Evolutionary conservation across 2,113 vertebrate species (phyloP), one percentile per base, ranked within the genome.

Genomic region (Myotis yumanensis): DNA sequence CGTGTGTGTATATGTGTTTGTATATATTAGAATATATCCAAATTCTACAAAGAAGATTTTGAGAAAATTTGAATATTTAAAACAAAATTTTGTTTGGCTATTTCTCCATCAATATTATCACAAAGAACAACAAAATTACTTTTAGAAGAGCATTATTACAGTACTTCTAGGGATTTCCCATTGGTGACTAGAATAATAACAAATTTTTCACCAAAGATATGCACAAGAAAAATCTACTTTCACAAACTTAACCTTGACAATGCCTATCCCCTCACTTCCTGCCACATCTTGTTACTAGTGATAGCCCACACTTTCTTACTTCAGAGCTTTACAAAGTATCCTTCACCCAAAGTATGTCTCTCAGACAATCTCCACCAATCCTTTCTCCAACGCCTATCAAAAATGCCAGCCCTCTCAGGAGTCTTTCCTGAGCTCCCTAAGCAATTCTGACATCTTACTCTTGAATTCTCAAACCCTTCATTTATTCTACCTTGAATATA

Each of bases 11-110:
- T 54, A 10, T 40, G 25, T 84, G 15, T 43, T 11, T 59, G 28
- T 20, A 4, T 86, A 5, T 66, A 54, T 87, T 89, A 79, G 1
- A 95, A 84, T 84, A 35, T 17, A 85, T 71, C 2, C 2, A 71
- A 89, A 87, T 54, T 73, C 66, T 37, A 35, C 91, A 94, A 71
- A 48, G 14, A 71, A 54, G 10, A 86, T 40, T 90, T 91, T 96
- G 76, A 51, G 64, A 43, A 79, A 95, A 17, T 37, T 66, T 22
- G 28, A 73, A 7, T 18, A 77, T 87, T 86, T 96, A 68, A 77
- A 76, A 68, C 86, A 59, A 51, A 90, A 84, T 51, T 48, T 43
- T 87, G 20, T n/a, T 66, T 10, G 11, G 43, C 11, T 75, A 2
- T 54, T 51, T 89, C 28, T 93, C 5, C 43, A 89, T 89, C 7